Evolutionary conservation across 2,113 vertebrate species (phyloP).

Genomic region (Ophiodon elongatus): DNA sequence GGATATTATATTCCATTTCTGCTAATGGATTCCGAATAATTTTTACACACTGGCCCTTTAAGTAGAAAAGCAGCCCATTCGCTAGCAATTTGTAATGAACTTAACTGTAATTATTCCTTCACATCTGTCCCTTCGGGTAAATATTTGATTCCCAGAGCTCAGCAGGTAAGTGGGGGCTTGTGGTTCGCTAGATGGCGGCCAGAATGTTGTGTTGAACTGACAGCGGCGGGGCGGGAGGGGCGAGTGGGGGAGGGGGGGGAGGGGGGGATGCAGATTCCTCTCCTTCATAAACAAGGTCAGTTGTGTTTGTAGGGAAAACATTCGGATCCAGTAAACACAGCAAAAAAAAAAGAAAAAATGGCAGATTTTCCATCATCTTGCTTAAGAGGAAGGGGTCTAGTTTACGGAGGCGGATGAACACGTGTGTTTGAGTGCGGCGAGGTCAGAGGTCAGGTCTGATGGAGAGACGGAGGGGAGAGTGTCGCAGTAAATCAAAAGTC

Average conservation of each 20-base stretch:
- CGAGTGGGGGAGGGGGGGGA: too few species aligned
- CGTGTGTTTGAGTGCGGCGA: slow-evolving; percentile 49
- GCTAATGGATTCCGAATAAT: neutral
- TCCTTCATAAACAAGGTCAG: slow-evolving; percentile 68
- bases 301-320: slow-evolving; percentile 70
- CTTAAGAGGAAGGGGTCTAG: slow-evolving; percentile 55
- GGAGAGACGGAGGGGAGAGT: neutral
- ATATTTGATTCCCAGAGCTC: slow-evolving; percentile 49
- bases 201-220: slow-evolving; percentile 70
- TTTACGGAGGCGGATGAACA: slow-evolving; percentile 58
- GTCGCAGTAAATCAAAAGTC: neutral
- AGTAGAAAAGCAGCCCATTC: slow-evolving; percentile 10
- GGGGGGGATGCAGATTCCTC: slow-evolving; percentile 36
- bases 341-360: neutral
- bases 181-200: slow-evolving; percentile 41
- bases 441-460: slow-evolving; percentile 56
- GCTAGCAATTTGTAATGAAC: slow-evolving; percentile 30
- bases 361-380: slow-evolving; percentile 52
- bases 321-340: slow-evolving; percentile 71
- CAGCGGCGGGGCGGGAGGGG: too few species aligned
- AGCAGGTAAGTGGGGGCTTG: slow-evolving; percentile 65
- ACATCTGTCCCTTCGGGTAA: slow-evolving; percentile 48
- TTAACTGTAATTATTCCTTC: slow-evolving; percentile 30
- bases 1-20: neutral
- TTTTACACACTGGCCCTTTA: neutral